These are phyloP conservation scores for Drosophila ezoana DNA, from an alignment of 2,888 invertebrate genomes.

Conservation along the genomic window DNA sequence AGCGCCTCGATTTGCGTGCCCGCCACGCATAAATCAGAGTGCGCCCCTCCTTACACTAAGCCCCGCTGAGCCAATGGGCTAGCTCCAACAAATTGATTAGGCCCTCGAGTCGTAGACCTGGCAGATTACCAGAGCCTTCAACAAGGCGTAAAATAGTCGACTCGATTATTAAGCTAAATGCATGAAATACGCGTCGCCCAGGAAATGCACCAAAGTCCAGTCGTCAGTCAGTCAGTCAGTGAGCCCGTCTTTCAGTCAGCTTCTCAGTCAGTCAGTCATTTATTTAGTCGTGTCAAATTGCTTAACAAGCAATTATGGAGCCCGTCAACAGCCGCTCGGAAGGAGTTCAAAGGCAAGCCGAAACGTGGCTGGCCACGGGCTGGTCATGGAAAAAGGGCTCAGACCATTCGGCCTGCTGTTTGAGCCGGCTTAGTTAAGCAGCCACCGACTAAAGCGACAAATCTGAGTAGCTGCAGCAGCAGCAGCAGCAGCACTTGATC, in stretches of 20 bases:
- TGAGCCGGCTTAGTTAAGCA: conserved; percentile 24
- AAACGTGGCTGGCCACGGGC: conserved; percentile 18
- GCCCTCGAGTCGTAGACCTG: conserved; percentile 7
- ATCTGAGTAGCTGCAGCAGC: conserved; percentile 22
- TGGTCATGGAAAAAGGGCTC: conserved; percentile 23
- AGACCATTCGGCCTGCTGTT: conserved; percentile 17
- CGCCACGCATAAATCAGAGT: conserved; percentile 80
- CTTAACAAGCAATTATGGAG: conserved; percentile 61
- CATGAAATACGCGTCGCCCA: conserved; percentile 17
- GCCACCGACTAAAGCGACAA: conserved; percentile 34
- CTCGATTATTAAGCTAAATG: conserved; percentile 49
- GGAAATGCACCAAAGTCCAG: conserved; percentile 26
- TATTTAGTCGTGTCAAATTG: conserved; percentile 56
- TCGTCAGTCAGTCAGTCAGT: conserved; percentile 22
- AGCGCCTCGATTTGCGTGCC: conserved; percentile 80
- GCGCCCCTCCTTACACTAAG: not conserved
- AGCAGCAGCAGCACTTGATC: conserved; percentile 13
- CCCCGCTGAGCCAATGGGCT: not conserved
- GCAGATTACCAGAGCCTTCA: conserved; percentile 32
- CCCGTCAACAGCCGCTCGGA: conserved; percentile 42
- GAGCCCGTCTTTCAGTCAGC: conserved; percentile 15
- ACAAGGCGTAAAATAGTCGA: conserved; percentile 49
- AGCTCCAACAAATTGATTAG: conserved; percentile 56
- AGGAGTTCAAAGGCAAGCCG: conserved; percentile 40
- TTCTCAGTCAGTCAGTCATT: conserved; percentile 6